Percentiles rank a stretch among this genome's conserved stretches.
Conservation (phyloP, 2,797 vertebrate species). For the Buceros bicornis region DNA sequence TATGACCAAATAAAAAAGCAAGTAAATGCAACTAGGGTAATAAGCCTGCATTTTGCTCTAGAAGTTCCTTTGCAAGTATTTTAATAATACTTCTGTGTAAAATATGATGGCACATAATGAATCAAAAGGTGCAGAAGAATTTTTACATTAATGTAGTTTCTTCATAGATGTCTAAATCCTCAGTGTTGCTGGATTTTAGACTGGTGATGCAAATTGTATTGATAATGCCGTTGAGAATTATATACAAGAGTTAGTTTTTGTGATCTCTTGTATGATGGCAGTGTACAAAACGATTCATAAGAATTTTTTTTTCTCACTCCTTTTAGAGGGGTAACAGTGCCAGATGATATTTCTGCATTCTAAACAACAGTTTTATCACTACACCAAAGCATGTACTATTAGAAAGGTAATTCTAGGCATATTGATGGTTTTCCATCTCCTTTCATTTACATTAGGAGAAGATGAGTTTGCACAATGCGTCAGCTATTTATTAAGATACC, state of each 20-base stretch:
- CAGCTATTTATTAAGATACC: background rate
- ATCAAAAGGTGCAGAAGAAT: too few relatives aligned
- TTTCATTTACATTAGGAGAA: background rate
- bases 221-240: background rate
- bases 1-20: background rate
- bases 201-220: background rate
- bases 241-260: background rate
- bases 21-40: background rate
- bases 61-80: background rate
- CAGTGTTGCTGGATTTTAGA: background rate
- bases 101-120: background rate
- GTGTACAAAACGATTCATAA: background rate
- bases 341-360: background rate
- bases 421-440: background rate
- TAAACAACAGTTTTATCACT: background rate
- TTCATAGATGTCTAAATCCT: too few relatives aligned
- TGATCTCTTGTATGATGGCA: background rate
- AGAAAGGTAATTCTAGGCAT: background rate
- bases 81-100: background rate
- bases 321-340: background rate
- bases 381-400: rapidly evolving
- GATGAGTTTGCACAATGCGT: background rate
- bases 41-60: background rate
- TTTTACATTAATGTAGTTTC: too few relatives aligned
- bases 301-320: background rate